Evolutionary conservation across 1,140 invertebrate genomes (phyloP).

Genomic region (Lanistes nyassanus): DNA sequence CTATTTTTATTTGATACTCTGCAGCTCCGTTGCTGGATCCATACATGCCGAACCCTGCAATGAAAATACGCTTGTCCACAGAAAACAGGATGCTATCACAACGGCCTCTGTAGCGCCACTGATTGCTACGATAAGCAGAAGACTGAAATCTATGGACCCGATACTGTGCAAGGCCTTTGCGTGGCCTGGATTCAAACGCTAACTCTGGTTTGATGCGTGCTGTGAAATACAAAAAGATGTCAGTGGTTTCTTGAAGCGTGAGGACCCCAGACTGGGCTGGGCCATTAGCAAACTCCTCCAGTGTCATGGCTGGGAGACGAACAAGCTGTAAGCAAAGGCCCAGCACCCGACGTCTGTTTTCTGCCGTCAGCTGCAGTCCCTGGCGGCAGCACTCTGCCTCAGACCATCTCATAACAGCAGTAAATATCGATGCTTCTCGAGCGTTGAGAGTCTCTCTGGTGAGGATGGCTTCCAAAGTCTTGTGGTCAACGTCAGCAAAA

Average conservation of each 20-base stretch:
- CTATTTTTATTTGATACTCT: conserved; percentile 84
- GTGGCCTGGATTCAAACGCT: conserved; percentile 81
- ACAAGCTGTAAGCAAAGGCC: conserved; percentile 79
- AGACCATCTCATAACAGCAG: conserved; percentile 78
- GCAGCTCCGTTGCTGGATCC: conserved; percentile 84
- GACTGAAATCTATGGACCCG: conserved; percentile 94
- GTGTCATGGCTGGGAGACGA: conserved; percentile 85
- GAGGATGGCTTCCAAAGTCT: conserved; percentile 83
- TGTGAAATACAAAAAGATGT: conserved; percentile 84
- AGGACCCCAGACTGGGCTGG: conserved; percentile 79
- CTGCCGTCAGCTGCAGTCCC: conserved; percentile 74
- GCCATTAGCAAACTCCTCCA: conserved; percentile 86
- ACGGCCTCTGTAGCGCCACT: conserved; percentile 90
- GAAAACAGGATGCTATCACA: conserved; percentile 87
- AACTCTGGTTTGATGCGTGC: conserved; percentile 80
- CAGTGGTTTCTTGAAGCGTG: conserved; percentile 80
- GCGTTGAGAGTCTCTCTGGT: conserved; percentile 84
- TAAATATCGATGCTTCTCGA: conserved; percentile 82
- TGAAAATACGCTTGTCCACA: conserved; percentile 83
- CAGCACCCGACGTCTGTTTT: conserved; percentile 78
- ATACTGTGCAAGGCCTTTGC: conserved; percentile 88
- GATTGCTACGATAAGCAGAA: conserved; percentile 94
- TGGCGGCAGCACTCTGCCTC: conserved; percentile 80
- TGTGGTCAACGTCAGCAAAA: conserved; percentile 86
- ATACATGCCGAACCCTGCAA: conserved; percentile 88